Conservation (phyloP, 2,797 vertebrate genomes). For the Clangula hyemalis region DNA sequence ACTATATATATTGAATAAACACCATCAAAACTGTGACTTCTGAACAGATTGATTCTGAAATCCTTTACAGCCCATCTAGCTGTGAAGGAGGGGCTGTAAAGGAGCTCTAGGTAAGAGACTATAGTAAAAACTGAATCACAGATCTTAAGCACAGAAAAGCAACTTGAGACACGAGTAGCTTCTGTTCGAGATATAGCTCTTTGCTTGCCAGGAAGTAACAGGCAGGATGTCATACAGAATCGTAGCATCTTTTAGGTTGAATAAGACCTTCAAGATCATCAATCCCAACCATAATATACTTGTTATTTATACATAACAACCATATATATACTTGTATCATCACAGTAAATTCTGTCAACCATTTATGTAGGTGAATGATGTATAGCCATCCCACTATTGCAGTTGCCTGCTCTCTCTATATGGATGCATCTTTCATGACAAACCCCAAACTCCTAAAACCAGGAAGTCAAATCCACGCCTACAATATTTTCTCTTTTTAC, state of each 20-base stretch:
- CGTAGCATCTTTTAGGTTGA: too few species aligned
- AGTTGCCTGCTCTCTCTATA: rapidly evolving
- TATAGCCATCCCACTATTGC: not conserved
- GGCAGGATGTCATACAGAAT: rapidly evolving
- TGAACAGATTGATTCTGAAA: not conserved
- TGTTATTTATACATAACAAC: too few species aligned
- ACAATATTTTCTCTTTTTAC: not conserved
- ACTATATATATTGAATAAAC: not conserved
- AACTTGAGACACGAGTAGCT: not conserved
- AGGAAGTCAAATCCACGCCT: not conserved
- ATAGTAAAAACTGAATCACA: not conserved
- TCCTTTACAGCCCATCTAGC: not conserved
- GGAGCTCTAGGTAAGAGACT: not conserved
- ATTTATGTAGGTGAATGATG: too few species aligned
- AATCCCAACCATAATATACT: too few species aligned
- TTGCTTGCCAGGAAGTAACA: not conserved
- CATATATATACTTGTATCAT: too few species aligned
- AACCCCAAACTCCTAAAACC: not conserved
- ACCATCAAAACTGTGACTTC: not conserved
- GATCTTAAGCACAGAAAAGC: not conserved
- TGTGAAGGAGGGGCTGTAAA: not conserved
- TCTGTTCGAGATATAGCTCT: not conserved
- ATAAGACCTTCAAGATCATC: too few species aligned
- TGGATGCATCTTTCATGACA: not conserved
- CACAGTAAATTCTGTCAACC: too few species aligned